Evolutionary conservation across 2,113 vertebrate species (phyloP).

Genomic region (Periophthalmus modestus): DNA sequence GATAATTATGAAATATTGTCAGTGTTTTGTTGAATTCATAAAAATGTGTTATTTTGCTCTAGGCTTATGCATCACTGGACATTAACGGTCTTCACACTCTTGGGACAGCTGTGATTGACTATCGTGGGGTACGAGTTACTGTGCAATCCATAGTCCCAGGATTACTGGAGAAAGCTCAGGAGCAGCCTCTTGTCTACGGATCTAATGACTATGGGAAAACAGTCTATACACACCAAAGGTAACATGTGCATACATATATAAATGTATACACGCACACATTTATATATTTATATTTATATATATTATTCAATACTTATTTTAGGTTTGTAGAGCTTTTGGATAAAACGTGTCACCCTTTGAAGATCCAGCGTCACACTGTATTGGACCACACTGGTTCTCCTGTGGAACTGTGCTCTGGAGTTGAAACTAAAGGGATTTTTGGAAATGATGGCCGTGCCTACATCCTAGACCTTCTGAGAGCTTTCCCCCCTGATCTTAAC

Average conservation of each 20-base stretch:
- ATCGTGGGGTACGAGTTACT: conserved; percentile 90
- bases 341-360: conserved; percentile 87
- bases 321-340: conserved; percentile 88
- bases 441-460: conserved; percentile 93
- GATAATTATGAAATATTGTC: too few relatives aligned
- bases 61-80: conserved; percentile 87
- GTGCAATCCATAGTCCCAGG: conserved; percentile 93
- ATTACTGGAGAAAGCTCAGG: conserved; percentile 91
- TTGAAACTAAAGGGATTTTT: conserved; percentile 95
- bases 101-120: conserved; percentile 92
- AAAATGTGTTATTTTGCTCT: background rate
- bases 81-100: conserved; percentile 89
- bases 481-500: conserved; percentile 94
- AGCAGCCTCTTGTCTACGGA: conserved; percentile 92
- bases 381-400: conserved; percentile 85
- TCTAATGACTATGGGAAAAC: conserved; percentile 96
- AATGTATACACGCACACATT: too few relatives aligned
- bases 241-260: conserved; percentile 39
- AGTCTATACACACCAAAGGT: conserved; percentile 85
- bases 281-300: too few relatives aligned
- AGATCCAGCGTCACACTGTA: conserved; percentile 88
- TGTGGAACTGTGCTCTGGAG: conserved; percentile 89
- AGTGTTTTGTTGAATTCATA: too few relatives aligned
- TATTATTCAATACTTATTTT: background rate
- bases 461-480: conserved; percentile 90